Evolutionary conservation across 30 jellyfish, hydroid and myxozoan species (phyloP), one percentile per base, ranked within the genome.

Genomic region (Turritopsis dohrnii): DNA sequence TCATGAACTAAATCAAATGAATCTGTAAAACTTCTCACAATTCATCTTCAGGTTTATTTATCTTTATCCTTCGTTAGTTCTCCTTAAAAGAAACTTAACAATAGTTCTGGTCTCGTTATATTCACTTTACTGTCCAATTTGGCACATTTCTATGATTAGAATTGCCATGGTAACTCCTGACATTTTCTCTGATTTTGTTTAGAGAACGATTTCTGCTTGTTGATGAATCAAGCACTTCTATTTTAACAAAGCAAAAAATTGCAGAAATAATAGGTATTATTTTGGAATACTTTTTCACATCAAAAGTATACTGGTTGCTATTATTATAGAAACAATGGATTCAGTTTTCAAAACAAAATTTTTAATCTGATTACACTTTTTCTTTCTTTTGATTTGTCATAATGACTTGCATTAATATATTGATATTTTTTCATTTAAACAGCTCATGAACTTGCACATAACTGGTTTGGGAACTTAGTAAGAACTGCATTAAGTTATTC

Each of bases 401-500:
- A n/a, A n/a, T n/a, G n/a, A n/a, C n/a, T n/a, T n/a, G n/a, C 73
- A 60, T 18, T 60, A 18, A 0, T 18, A 18, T 0, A 60, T 18
- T 18, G 73, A 60, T 23, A 69, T 69, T 0, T 69, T 69, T 69
- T 69, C 19, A 7, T 41, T 41, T 41, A 3, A 5, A 41, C 60
- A 69, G 77, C 22, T n/a, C 77, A 69, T 69, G 77, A 69, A 27
- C 30, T 69, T 1, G 99, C 99, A n/a, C 99, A 94, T 83, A 96
- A 94, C 60, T 94, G 99, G 99, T 94, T 94, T 81, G 99, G 99
- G 53, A 94, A 94, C 52, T 88, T 94, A n/a, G 77, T 69, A 69
- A n/a, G 77, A 7, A 27, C 28, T n/a, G 30, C 9, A 7, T 23
- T n/a, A 18, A 60, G 22, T 69, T 69, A 23, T 9, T 27, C 19